These are phyloP conservation scores for Danaus melanippus DNA, from an alignment of 1,140 invertebrate genomes.

Conservation along the genomic window DNA sequence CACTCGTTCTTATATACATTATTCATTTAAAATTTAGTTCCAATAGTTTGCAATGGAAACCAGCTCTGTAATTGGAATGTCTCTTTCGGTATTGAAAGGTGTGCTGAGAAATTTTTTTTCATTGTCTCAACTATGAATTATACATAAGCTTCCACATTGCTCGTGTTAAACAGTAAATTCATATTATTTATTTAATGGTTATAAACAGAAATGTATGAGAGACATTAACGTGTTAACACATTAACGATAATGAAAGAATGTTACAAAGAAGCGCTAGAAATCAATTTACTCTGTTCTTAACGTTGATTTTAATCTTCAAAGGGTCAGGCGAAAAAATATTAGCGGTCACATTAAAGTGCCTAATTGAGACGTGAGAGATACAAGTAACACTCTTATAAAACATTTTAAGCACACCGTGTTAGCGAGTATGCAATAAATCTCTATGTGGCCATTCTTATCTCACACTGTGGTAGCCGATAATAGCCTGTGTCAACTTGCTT, in stretches of 20 bases:
- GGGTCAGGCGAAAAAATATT: slow-evolving; percentile 35
- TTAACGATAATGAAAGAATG: too few relatives aligned
- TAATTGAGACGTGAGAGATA: slow-evolving; percentile 57
- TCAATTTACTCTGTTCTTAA: neutral
- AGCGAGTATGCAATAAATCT: slow-evolving; percentile 64
- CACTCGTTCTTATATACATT: slow-evolving; percentile 11
- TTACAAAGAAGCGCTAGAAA: too few relatives aligned
- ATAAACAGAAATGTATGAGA: too few relatives aligned
- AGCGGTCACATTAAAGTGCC: slow-evolving; percentile 42
- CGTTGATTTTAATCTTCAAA: slow-evolving; percentile 23
- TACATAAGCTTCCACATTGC: too few relatives aligned
- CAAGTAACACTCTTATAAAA: slow-evolving; percentile 41
- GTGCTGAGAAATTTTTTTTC: too few relatives aligned
- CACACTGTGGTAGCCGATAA: slow-evolving; percentile 53
- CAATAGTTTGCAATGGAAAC: too few relatives aligned
- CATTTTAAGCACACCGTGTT: slow-evolving; percentile 45
- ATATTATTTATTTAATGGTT: too few relatives aligned
- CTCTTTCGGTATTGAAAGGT: too few relatives aligned
- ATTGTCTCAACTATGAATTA: too few relatives aligned
- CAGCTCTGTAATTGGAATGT: too few relatives aligned
- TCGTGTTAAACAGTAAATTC: too few relatives aligned
- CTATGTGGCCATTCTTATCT: slow-evolving; percentile 54
- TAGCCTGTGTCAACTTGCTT: slow-evolving; percentile 46
- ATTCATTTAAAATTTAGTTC: slow-evolving; percentile 7
- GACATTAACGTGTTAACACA: too few relatives aligned